phyloP scores from a whole-genome alignment of 2,888 invertebrate species.

The Argyra leucocephala region DNA sequence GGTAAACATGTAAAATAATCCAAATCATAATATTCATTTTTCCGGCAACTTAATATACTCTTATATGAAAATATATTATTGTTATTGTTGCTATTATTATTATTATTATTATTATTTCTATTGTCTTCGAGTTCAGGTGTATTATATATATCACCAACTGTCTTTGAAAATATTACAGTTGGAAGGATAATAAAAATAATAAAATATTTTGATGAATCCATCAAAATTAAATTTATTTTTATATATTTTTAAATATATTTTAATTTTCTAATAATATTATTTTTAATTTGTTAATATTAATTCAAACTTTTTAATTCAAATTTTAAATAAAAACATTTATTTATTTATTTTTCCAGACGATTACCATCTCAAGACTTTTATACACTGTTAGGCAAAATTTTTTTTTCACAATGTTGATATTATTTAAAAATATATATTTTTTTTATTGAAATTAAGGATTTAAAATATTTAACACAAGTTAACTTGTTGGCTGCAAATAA shows the following conservation, averaged over 20 bases:
- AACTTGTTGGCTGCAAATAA: neutral
- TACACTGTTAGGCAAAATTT: no score
- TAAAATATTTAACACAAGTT: neutral
- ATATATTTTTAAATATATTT: no score
- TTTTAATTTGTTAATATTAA: no score
- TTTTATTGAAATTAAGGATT: no score
- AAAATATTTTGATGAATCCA: neutral
- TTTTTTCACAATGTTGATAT: no score
- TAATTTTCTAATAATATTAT: no score
- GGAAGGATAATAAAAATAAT: neutral
- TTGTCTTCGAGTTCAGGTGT: neutral
- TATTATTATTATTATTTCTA: neutral
- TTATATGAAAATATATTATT: constrained; percentile 20
- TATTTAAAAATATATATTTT: no score
- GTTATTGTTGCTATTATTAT: neutral
- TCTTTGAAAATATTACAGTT: constrained; percentile 8
- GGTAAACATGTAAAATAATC: constrained; percentile 44
- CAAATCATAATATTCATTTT: constrained; percentile 46
- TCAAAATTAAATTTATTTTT: neutral
- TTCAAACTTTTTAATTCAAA: no score
- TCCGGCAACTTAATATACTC: constrained; percentile 36
- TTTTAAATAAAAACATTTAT: no score
- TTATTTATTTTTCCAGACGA: no score
- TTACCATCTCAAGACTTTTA: no score
- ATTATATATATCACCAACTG: neutral